Evolutionary conservation across 2,113 vertebrate genomes (phyloP).

Genomic region (Nycticryphes semicollaris): DNA sequence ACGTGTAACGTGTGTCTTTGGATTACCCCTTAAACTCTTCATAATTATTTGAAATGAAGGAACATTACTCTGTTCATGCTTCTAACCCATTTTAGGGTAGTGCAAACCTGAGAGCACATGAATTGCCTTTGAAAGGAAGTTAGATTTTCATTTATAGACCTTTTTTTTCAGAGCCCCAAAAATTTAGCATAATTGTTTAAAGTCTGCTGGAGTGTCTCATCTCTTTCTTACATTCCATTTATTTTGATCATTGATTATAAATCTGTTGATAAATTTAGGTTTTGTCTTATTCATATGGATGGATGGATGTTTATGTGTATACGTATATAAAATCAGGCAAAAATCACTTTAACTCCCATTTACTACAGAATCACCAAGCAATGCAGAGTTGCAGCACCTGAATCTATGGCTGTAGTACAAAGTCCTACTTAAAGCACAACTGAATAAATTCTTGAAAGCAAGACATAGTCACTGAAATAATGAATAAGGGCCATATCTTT

Average conservation of each 20-base stretch:
- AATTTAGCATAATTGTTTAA: not conserved
- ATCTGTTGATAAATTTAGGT: not conserved
- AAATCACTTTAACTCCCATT: not conserved
- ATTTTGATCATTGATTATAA: not conserved
- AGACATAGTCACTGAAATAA: not conserved
- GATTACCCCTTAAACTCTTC: not conserved
- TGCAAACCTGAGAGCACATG: fast-evolving
- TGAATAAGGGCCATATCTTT: not conserved
- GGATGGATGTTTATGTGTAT: not conserved
- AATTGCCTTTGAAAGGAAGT: not conserved
- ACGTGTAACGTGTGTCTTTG: not conserved
- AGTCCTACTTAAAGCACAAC: not conserved
- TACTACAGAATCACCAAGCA: not conserved
- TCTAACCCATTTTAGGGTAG: not conserved
- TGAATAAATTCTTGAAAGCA: not conserved
- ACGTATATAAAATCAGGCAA: not conserved
- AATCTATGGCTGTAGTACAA: not conserved
- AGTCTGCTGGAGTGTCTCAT: not conserved
- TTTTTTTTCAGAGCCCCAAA: not conserved
- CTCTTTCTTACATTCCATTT: not conserved
- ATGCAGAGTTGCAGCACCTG: not conserved
- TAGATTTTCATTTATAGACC: not conserved
- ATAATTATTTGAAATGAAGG: not conserved
- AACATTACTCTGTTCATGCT: not conserved
- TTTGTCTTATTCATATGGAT: not conserved